These are phyloP conservation scores for Sebastes glaucus DNA, from an alignment of 2,797 vertebrate species.

Conservation along the genomic window DNA sequence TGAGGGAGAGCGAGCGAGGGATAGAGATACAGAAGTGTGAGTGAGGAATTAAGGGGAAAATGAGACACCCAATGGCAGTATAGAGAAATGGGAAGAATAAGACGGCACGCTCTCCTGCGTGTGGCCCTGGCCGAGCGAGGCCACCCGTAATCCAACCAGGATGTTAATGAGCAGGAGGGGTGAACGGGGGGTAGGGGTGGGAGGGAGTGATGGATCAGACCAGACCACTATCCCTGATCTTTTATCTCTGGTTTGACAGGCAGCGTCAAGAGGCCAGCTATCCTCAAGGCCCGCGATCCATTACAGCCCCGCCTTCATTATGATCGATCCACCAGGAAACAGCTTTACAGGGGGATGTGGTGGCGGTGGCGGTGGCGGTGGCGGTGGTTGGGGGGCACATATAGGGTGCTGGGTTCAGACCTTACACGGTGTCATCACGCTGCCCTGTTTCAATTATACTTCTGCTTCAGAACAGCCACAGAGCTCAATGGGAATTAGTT, in stretches of 20 bases:
- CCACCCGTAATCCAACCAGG: conserved; percentile 2
- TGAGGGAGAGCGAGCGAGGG: background rate
- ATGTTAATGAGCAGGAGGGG: conserved; percentile 40
- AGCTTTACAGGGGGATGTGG: background rate
- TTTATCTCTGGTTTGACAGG: conserved; percentile 43
- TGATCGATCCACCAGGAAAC: conserved; percentile 26
- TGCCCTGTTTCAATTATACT: background rate
- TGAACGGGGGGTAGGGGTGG: background rate
- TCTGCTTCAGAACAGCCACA: background rate
- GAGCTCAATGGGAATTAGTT: background rate
- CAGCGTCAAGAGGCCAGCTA: background rate
- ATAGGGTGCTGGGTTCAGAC: background rate
- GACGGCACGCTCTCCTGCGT: background rate
- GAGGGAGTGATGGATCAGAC: conserved; percentile 28
- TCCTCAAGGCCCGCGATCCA: conserved; percentile 10
- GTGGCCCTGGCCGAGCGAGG: background rate
- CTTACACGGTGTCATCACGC: background rate
- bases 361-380: background rate
- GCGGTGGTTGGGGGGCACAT: background rate
- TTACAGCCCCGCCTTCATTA: conserved; percentile 34
- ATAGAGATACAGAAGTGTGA: background rate
- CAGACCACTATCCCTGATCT: conserved; percentile 33
- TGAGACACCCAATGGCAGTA: background rate
- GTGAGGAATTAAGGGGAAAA: background rate
- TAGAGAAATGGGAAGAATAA: conserved; percentile 7